Percentiles rank a stretch among this genome's conserved stretches.
Evolutionary conservation across 2,797 vertebrate species (phyloP).

Genomic region (Lagorchestes hirsutus): DNA sequence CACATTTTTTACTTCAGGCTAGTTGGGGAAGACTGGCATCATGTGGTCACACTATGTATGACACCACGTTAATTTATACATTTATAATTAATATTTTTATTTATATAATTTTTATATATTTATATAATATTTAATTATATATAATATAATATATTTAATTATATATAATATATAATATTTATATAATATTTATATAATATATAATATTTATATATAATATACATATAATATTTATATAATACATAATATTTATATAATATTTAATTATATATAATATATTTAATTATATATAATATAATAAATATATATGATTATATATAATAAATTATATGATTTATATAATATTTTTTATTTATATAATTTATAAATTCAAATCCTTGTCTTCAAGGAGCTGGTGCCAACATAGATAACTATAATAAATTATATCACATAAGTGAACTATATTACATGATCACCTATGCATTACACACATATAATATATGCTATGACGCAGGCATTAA

Average conservation of each 20-base stretch:
- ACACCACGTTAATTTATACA: background rate
- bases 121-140: too few species aligned
- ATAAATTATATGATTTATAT: too few species aligned
- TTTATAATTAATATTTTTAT: background rate
- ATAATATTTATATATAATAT: too few species aligned
- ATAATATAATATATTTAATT: too few species aligned
- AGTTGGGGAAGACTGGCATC: slow-evolving; percentile 59
- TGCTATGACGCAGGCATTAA: background rate
- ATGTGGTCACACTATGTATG: slow-evolving; percentile 49
- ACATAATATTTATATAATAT: too few species aligned
- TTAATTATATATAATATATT: too few species aligned
- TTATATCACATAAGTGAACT: background rate
- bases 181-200: background rate
- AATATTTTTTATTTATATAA: background rate
- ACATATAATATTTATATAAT: too few species aligned
- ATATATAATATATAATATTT: too few species aligned
- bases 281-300: too few species aligned
- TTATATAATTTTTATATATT: too few species aligned
- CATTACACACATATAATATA: background rate
- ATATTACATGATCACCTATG: background rate
- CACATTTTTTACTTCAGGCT: background rate
- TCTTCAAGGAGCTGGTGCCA: background rate
- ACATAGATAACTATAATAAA: background rate
- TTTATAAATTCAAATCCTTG: background rate
- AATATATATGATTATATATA: too few species aligned